Evolutionary conservation across 2,797 vertebrate genomes (phyloP), one percentile per base, ranked within the genome.

Genomic region (Cossypha heuglini): DNA sequence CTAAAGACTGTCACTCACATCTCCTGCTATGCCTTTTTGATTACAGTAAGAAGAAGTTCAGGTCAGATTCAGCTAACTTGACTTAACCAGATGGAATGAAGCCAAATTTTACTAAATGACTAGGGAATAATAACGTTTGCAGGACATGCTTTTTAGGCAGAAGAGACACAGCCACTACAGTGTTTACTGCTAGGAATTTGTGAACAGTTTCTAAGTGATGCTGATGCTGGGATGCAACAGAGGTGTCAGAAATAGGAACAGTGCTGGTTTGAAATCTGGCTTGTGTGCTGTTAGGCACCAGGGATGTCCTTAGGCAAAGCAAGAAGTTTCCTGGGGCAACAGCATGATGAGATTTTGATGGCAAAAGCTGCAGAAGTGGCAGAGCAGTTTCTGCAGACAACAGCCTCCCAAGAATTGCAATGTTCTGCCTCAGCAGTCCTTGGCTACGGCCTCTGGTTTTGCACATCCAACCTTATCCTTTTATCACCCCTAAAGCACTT

Each of bases 321-420:
- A 96, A 91, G 81, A 94, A 73, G 16, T 69, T 85, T 88, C 71
- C 89, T 82, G 61, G 55, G 55, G 91, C 83, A 94, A 86, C 55
- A 51, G 22, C 63, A 28, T 48, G 63, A 73, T 59, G 67, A 57
- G 81, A 89, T 92, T 94, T 93, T 94, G 71, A 82, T 76, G 74
- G 51, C 20, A 87, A 93, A 88, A 75, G 75, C 42, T 82, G 64
- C 46, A 69, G 29, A 93, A 73, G 45, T 62, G 43, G 6, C 63
- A 95, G 31, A 69, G 54, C 25, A 63, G 25, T n/a, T 90, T 86
- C 68, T 63, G 37, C 24, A 88, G 83, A 61, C 13, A 78, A 48
- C 14, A 79, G 12, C 33, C 43, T 87, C 51, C 6, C 55, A 75
- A 24, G 63, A 86, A 69, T 51, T 64, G 19, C 18, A 61, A n/a